phyloP scores from a whole-genome alignment of 1,140 invertebrate genomes.

The Schlechtendalia chinensis region DNA sequence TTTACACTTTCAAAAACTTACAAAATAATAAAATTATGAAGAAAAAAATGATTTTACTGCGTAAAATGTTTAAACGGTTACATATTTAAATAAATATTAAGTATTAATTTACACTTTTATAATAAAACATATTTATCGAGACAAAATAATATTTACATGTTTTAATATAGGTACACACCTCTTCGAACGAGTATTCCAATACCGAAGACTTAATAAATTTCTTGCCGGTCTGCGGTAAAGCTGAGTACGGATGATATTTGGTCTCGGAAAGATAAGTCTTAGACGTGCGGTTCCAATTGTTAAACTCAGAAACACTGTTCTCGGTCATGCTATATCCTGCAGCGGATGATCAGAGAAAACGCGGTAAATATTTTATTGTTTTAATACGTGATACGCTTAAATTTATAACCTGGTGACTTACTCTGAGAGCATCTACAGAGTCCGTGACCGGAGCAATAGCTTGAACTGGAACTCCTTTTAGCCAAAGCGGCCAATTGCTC shows the following conservation, averaged over 20 bases:
- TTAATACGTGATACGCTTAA: no score
- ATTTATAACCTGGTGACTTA: background rate
- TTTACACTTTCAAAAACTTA: no score
- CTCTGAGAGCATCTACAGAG: slow-evolving; percentile 39
- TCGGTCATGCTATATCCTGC: slow-evolving; percentile 39
- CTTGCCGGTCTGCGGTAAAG: slow-evolving; percentile 13
- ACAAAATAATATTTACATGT: no score
- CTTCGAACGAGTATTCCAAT: slow-evolving; percentile 40
- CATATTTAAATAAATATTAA: no score
- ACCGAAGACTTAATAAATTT: slow-evolving; percentile 22
- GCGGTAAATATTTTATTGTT: no score
- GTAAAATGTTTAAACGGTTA: no score
- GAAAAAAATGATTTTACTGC: no score
- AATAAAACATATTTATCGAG: no score
- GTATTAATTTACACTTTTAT: no score
- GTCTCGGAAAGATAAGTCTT: slow-evolving; percentile 38
- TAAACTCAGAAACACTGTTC: slow-evolving; percentile 3
- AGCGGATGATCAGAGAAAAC: no score
- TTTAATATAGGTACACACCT: background rate
- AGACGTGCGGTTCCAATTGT: slow-evolving; percentile 31
- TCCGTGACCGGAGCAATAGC: slow-evolving; percentile 41
- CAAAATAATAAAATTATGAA: no score
- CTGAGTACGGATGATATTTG: slow-evolving; percentile 25
- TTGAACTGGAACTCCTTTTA: slow-evolving; percentile 46
- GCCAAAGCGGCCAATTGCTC: slow-evolving; percentile 72